phyloP scores from a whole-genome alignment of 1,140 invertebrate species.

The Cotesia chilonis region DNA sequence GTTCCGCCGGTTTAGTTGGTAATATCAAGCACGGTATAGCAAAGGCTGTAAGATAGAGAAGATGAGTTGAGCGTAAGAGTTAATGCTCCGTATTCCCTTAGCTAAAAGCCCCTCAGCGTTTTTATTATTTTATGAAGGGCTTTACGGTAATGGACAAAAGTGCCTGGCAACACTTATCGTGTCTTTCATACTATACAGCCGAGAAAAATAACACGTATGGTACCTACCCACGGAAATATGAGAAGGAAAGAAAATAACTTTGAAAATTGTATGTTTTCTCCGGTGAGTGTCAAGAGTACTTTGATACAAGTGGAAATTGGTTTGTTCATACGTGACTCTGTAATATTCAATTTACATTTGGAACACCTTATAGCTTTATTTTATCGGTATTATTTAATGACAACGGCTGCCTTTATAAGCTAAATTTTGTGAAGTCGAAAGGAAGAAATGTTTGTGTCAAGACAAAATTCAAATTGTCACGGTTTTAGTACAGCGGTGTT shows the following conservation, averaged over 20 bases:
- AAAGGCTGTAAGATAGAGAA: neutral
- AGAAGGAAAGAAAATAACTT: neutral
- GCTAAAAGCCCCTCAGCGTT: conserved; percentile 44
- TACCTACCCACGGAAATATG: no score
- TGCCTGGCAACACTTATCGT: neutral
- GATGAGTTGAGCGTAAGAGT: conserved; percentile 22
- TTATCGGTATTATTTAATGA: no score
- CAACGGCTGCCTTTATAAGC: no score
- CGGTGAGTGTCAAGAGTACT: neutral
- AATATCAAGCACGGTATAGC: conserved; percentile 32
- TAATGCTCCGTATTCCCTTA: conserved; percentile 45
- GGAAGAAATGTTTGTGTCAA: no score
- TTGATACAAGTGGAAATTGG: conserved; percentile 6
- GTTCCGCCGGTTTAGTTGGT: conserved; percentile 6
- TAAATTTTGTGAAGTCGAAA: no score
- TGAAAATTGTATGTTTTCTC: neutral
- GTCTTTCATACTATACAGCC: neutral
- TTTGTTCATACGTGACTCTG: conserved; percentile 3
- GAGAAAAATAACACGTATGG: no score
- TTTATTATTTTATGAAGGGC: neutral
- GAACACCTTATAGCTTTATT: neutral
- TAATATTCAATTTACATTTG: neutral
- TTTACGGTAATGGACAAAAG: conserved; percentile 11
- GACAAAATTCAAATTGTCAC: no score
- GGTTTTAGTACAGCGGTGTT: no score